Conservation (phyloP, 2,888 invertebrate genomes). For the Chrysolina americana region DNA sequence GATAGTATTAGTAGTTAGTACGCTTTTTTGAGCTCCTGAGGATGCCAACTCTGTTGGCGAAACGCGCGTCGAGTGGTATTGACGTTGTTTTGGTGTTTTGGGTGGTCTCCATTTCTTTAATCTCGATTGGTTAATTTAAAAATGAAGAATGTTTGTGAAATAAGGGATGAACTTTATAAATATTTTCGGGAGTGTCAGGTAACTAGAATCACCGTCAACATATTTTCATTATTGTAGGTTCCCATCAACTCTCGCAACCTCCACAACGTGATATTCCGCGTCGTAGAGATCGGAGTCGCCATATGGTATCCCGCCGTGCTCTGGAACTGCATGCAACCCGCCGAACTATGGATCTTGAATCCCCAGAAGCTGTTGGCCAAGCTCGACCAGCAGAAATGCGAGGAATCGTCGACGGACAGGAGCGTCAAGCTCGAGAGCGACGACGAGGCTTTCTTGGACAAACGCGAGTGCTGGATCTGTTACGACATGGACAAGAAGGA, state of each 20-base stretch:
- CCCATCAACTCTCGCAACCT: constrained; percentile 92
- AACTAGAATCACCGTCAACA: too few species aligned
- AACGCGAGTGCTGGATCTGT: constrained; percentile 93
- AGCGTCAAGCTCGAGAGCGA: constrained; percentile 46
- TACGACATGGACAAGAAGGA: constrained; percentile 87
- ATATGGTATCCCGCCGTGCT: constrained; percentile 96
- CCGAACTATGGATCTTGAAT: constrained; percentile 94
- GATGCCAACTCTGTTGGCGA: too few species aligned
- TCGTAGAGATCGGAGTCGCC: constrained; percentile 93
- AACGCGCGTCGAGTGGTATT: too few species aligned
- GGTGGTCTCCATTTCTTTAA: too few species aligned
- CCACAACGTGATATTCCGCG: constrained; percentile 92
- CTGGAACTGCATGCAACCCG: constrained; percentile 96
- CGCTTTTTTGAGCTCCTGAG: too few species aligned
- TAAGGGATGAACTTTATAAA: too few species aligned
- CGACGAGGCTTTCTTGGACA: constrained; percentile 74
- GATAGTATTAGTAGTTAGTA: too few species aligned
- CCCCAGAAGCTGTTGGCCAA: constrained; percentile 86
- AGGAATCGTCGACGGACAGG: constrained; percentile 37
- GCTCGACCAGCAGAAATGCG: constrained; percentile 54
- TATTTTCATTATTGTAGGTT: constrained; percentile 47
- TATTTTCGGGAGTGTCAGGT: too few species aligned
- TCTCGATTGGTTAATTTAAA: too few species aligned
- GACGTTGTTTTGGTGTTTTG: too few species aligned
- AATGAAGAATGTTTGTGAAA: too few species aligned